Evolutionary conservation across 2,113 vertebrate genomes (phyloP).

Genomic region (Dipodomys stephensi): DNA sequence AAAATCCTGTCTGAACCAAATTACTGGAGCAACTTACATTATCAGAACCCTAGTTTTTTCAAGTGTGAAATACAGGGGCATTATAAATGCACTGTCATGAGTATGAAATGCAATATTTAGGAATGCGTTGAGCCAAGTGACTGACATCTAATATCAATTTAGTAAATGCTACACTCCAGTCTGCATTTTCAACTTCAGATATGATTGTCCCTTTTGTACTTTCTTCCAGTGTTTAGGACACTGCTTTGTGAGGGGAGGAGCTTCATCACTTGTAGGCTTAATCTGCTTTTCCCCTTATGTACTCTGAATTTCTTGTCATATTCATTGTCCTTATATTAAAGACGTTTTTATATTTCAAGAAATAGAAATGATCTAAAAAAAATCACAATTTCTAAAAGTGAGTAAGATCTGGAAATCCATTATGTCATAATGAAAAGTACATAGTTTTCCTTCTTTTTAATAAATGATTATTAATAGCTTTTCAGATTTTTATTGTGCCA

Average conservation of each 20-base stretch:
- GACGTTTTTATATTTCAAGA: conserved; percentile 26
- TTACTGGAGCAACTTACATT: conserved; percentile 11
- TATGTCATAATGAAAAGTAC: neutral
- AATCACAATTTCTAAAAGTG: conserved; percentile 30
- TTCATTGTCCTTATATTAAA: conserved; percentile 44
- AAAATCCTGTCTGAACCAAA: conserved; percentile 4
- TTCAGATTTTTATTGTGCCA: conserved; percentile 4
- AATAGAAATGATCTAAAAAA: conserved; percentile 36
- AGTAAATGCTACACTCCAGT: neutral
- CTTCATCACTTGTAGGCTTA: neutral
- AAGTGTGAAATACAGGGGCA: neutral
- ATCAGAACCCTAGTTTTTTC: conserved; percentile 4
- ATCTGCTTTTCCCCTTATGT: conserved; percentile 33
- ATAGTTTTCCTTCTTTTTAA: conserved; percentile 44
- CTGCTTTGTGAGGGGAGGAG: neutral
- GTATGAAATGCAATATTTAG: neutral
- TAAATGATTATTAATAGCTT: neutral
- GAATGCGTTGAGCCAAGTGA: neutral
- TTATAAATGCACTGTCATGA: neutral
- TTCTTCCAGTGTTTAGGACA: neutral
- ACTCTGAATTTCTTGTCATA: conserved; percentile 29
- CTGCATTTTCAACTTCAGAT: neutral
- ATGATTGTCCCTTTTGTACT: neutral
- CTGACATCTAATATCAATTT: neutral
- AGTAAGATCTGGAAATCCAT: neutral